These are phyloP conservation scores for Eustalomyia histrio DNA, from an alignment of 2,888 invertebrate genomes.

Conservation along the genomic window DNA sequence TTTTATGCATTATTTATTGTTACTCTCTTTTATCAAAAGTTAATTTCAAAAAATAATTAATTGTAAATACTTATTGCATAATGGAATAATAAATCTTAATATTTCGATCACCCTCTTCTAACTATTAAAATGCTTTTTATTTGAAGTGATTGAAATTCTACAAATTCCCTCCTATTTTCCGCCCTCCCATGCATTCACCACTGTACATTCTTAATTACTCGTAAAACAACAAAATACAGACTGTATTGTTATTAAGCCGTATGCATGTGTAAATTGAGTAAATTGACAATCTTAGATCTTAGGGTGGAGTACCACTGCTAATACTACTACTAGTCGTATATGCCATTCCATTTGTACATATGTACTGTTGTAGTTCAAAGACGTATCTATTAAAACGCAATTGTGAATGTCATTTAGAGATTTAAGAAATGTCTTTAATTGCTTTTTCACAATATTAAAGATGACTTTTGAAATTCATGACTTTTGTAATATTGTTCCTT, in stretches of 20 bases:
- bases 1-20: too few species aligned
- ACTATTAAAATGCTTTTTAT: background rate
- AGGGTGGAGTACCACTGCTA: background rate
- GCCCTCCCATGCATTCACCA: background rate
- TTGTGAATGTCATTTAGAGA: slow-evolving; percentile 29
- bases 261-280: background rate
- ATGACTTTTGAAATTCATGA: background rate
- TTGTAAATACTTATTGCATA: background rate
- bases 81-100: background rate
- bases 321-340: too few species aligned
- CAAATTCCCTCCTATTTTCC: background rate
- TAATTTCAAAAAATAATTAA: too few species aligned
- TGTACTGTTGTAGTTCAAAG: slow-evolving; percentile 15
- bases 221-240: background rate
- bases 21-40: too few species aligned
- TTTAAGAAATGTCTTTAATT: slow-evolving; percentile 18
- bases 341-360: background rate
- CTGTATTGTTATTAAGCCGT: background rate
- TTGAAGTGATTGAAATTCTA: background rate
- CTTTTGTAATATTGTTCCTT: background rate
- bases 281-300: background rate
- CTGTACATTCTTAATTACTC: slow-evolving; percentile 6
- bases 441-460: slow-evolving; percentile 26
- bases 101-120: background rate
- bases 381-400: slow-evolving; percentile 19